phyloP scores from a whole-genome alignment of 2,113 vertebrate genomes.

The Mungos mungo region DNA sequence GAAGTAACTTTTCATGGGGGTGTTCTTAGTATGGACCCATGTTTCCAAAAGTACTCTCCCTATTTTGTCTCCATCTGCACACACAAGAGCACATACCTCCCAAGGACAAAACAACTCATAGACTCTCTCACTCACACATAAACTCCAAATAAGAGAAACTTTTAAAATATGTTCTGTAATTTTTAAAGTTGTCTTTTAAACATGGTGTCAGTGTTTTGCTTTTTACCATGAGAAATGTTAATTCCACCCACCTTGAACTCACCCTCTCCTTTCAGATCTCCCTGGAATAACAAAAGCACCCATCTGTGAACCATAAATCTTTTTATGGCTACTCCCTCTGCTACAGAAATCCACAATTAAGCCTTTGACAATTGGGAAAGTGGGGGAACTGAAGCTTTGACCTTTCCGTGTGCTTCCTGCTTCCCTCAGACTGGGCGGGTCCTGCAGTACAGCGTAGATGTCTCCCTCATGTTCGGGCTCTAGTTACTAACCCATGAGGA shows the following conservation, averaged over 20 bases:
- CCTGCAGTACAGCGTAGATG: rapidly evolving
- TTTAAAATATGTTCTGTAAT: neutral
- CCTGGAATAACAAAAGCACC: neutral
- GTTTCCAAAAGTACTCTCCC: neutral
- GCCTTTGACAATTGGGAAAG: neutral
- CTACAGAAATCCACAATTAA: neutral
- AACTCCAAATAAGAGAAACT: neutral
- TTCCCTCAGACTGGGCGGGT: neutral
- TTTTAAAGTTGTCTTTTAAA: slow-evolving; percentile 21
- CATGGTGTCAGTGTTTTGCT: neutral
- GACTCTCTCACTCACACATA: neutral
- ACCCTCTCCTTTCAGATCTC: neutral
- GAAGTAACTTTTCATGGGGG: neutral
- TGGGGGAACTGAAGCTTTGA: neutral
- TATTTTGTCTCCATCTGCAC: neutral
- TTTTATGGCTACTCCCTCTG: neutral
- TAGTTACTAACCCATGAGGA: neutral
- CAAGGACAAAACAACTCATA: neutral
- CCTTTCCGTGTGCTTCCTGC: neutral
- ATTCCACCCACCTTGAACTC: neutral
- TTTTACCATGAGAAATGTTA: neutral
- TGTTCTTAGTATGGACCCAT: neutral
- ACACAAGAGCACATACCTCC: neutral
- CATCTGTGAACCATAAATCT: neutral
- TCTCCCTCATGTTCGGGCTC: neutral